Percentiles rank a stretch among this genome's conserved stretches.
Conservation (phyloP, 2,888 invertebrate species). For the Iphiclides podalirius region DNA sequence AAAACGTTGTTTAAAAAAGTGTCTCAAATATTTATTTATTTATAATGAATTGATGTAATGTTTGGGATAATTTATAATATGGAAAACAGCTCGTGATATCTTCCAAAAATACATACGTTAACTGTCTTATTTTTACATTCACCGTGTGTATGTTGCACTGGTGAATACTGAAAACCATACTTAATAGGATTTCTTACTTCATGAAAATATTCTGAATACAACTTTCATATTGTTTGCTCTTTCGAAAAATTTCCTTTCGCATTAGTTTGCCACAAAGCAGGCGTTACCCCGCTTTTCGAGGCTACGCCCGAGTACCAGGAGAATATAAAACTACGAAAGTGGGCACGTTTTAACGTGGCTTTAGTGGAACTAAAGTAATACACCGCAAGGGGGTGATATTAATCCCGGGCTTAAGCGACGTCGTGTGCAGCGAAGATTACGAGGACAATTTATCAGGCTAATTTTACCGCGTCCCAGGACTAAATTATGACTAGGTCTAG, state of each 20-base stretch:
- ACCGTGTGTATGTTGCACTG: too few relatives aligned
- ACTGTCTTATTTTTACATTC: too few relatives aligned
- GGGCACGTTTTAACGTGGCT: conserved; percentile 16
- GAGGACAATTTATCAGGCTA: conserved; percentile 24
- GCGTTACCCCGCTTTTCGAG: conserved; percentile 3
- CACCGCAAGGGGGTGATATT: conserved; percentile 20
- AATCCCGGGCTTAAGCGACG: conserved; percentile 21
- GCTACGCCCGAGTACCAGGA: conserved; percentile 11
- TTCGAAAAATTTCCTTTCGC: conserved; percentile 11
- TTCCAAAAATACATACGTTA: too few relatives aligned
- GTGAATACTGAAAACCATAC: too few relatives aligned
- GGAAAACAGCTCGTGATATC: too few relatives aligned
- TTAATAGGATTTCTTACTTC: too few relatives aligned
- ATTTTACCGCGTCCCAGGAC: conserved; percentile 21
- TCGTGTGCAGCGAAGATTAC: conserved; percentile 24
- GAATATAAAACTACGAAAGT: conserved; percentile 12
- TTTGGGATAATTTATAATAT: too few relatives aligned
- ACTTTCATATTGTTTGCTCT: too few relatives aligned
- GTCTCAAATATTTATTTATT: too few relatives aligned
- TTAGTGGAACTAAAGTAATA: conserved; percentile 18
- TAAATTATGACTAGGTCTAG: conserved; percentile 25
- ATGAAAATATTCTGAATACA: too few relatives aligned
- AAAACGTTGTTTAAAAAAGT: too few relatives aligned
- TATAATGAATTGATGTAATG: too few relatives aligned
- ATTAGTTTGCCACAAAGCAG: conserved; percentile 5